Evolutionary conservation across 2,888 invertebrate species (phyloP), one percentile per base, ranked within the genome.

Genomic region (Drosophila aldrichi): DNA sequence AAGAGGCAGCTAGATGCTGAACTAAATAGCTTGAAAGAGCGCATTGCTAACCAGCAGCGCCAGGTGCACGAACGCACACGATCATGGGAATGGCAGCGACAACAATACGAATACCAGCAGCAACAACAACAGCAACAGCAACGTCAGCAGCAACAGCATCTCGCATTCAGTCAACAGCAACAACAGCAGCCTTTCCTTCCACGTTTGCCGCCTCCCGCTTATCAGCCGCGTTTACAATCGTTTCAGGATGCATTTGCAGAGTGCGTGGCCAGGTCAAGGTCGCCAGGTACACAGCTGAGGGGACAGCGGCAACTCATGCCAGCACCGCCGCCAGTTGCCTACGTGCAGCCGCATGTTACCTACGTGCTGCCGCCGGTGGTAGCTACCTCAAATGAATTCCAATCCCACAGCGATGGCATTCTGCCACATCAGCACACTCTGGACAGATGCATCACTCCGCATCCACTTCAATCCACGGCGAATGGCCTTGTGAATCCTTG

Each of bases 181-280:
- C 63, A 60, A 2, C 65, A 66, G 25, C 57, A 58, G 16, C 63
- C 67, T 5, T 66, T 65, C 20, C 29, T 66, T 0, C 51, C 7
- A n/a, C 69, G 65, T 2, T 59, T 81, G 7, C 79, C 58, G 25
- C 44, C 77, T 1, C 44, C 67, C 8, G 10, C 34, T 0, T 63
- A 68, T 61, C 58, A 55, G 34, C 52, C 68, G 32, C 63, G 55
- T 6, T 38, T 79, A 56, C 83, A 69, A 10, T 64, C 51, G 43
- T 79, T 82, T 75, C 81, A 76, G 40, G 65, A 79, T 49, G 43
- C 63, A 2, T 71, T 61, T 36, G 1, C 59, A 0, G 60, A 64
- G 5, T 54, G 52, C 63, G n/a, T 38, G 1, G 43, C 57, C 12
- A 14, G n/a, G 0, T 56, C 32, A 12, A 12, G 29, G 20, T n/a